Percentiles rank a stretch among this genome's conserved stretches.
These are phyloP conservation scores for Argyrosomus japonicus DNA, from an alignment of 2,113 vertebrate species.

Conservation along the genomic window DNA sequence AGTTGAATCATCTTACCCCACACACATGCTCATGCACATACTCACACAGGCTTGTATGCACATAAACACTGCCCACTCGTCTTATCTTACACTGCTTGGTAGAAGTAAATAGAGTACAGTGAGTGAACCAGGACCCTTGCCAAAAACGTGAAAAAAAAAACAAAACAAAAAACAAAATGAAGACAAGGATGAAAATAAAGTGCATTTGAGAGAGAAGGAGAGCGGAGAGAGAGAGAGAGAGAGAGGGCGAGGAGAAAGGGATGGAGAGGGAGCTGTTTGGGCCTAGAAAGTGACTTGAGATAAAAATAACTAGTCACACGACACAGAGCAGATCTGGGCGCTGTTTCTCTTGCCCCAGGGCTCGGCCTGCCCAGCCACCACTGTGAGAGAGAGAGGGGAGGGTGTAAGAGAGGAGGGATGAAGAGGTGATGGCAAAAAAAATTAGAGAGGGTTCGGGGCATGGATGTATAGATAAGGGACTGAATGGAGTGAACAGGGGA, in stretches of 20 bases:
- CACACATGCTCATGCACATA: neutral
- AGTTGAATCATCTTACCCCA: conserved; percentile 62
- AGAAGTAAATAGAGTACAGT: conserved; percentile 66
- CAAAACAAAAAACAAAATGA: conserved; percentile 38
- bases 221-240: neutral
- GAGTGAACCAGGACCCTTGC: conserved; percentile 54
- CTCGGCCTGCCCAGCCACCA: conserved; percentile 82
- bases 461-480: conserved; percentile 28
- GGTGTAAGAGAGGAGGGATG: conserved; percentile 32
- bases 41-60: conserved; percentile 28
- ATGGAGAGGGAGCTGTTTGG: conserved; percentile 79
- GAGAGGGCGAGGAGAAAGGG: conserved; percentile 21
- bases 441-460: conserved; percentile 56
- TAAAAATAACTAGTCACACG: conserved; percentile 92
- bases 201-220: conserved; percentile 13
- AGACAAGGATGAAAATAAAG: conserved; percentile 28
- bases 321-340: conserved; percentile 86
- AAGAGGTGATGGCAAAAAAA: conserved; percentile 45
- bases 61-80: conserved; percentile 59
- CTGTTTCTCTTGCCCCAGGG: conserved; percentile 84
- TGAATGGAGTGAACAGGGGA: conserved; percentile 3
- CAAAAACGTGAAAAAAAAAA: conserved; percentile 32
- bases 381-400: conserved; percentile 22
- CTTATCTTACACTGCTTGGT: conserved; percentile 60
- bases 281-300: conserved; percentile 86